A percentile compares a stretch with the other conserved stretches of the same genome.
Evolutionary conservation across 2,888 invertebrate genomes (phyloP).

Genomic region (Arctia plantaginis): DNA sequence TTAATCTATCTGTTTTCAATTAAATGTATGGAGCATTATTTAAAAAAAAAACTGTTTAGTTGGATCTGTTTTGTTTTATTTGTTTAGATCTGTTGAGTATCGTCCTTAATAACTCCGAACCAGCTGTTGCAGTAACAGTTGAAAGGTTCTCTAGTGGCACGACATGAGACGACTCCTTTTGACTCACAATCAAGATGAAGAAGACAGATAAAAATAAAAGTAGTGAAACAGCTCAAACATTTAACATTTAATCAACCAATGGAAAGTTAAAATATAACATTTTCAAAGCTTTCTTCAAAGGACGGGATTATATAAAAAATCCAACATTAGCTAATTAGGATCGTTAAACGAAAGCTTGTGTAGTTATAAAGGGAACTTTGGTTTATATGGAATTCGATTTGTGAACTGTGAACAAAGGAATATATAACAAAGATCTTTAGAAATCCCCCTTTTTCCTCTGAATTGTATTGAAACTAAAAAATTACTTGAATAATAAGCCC

Average conservation of each 20-base stretch:
- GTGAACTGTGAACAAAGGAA: not conserved
- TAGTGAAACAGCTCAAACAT: not conserved
- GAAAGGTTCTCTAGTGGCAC: no score
- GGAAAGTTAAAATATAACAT: not conserved
- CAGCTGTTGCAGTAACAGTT: no score
- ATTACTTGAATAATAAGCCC: not conserved
- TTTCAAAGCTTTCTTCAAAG: not conserved
- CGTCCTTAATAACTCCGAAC: no score
- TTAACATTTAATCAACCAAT: not conserved
- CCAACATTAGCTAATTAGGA: constrained; percentile 1
- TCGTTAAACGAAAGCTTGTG: not conserved
- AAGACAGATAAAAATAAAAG: not conserved
- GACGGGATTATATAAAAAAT: not conserved
- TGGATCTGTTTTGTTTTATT: no score
- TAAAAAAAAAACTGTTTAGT: no score
- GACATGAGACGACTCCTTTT: no score
- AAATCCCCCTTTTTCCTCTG: not conserved
- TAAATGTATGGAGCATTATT: no score
- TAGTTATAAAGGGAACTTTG: not conserved
- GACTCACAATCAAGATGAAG: not conserved
- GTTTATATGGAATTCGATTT: not conserved
- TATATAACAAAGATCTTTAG: not conserved
- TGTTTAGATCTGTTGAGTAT: no score
- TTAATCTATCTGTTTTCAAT: no score
- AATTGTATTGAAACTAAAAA: not conserved